Conservation (phyloP, 1,140 invertebrate species). For the Ericerus pela region DNA sequence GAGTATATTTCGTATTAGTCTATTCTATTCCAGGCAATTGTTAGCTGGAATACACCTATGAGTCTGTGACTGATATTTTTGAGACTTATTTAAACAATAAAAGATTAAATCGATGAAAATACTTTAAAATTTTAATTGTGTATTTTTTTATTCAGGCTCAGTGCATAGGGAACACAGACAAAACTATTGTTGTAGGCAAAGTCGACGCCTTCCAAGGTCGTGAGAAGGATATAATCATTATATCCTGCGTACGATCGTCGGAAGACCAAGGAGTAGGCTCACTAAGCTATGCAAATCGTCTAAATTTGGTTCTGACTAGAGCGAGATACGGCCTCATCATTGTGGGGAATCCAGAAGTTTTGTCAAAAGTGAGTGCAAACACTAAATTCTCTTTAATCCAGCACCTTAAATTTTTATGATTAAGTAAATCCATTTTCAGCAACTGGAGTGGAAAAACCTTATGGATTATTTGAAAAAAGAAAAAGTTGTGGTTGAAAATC, state of each 20-base stretch:
- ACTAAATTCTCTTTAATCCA: too few relatives aligned
- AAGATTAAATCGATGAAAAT: too few relatives aligned
- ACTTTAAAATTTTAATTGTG: too few relatives aligned
- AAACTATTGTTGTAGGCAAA: neutral
- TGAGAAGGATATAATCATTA: neutral
- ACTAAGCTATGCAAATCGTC: neutral
- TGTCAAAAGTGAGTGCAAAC: too few relatives aligned
- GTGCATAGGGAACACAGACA: neutral
- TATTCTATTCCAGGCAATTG: too few relatives aligned
- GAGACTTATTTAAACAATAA: too few relatives aligned
- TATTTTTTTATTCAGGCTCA: too few relatives aligned
- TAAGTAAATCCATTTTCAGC: conserved; percentile 38
- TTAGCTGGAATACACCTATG: neutral
- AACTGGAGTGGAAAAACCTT: conserved; percentile 96
- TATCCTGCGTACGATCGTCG: neutral
- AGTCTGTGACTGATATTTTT: too few relatives aligned
- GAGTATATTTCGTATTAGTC: neutral
- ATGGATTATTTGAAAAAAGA: conserved; percentile 97
- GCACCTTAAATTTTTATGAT: too few relatives aligned
- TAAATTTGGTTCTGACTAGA: neutral
- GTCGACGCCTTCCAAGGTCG: neutral
- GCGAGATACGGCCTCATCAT: neutral
- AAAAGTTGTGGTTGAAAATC: conserved; percentile 93
- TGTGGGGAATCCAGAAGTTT: neutral
- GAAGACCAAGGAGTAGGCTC: neutral